Evolutionary conservation across 2,797 vertebrate species (phyloP), one percentile per base, ranked within the genome.

Genomic region (Anableps anableps): DNA sequence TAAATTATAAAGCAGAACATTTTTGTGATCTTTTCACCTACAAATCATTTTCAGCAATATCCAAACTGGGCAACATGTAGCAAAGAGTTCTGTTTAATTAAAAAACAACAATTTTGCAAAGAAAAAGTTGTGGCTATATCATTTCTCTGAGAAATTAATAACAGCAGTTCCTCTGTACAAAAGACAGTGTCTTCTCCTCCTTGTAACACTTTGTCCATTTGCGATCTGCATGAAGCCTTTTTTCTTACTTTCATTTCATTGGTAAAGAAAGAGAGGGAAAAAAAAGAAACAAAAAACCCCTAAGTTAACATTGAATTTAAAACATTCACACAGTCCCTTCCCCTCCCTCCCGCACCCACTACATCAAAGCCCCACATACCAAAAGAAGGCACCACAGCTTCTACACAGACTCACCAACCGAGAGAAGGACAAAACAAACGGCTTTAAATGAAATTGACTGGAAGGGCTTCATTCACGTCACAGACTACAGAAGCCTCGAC

Each of bases 381-480:
- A 96, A 94, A 96, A 96, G 95, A 97, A 97, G 97, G 97, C 97
- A 98, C 97, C 96, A 96, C 96, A 97, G 96, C 95, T 96, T 97
- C 95, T 96, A 95, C 94, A 95, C 92, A 93, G 91, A 94, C 94
- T 95, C 91, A 91, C 79, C 83, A 94, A 96, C 95, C 71, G 86
- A 94, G 88, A 92, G 88, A 92, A 91, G 34, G 88, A 90, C 81
- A 86, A 92, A 93, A 93, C 84, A 88, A 29, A 94, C 91, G 88
- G 89, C 80, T 82, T 92, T 89, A 91, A 94, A 94, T 92, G 80
- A 95, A 94, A 92, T 82, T 23, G 87, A 89, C 66, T 84, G 47
- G 66, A 77, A 68, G 62, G 89, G 86, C 91, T 85, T 92, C 93
- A 83, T 94, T 93, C 92, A 93, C 91, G 85, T 93, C 88, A 92